Conservation (phyloP, 1,140 invertebrate species). For the Eupristina koningsbergeri region DNA sequence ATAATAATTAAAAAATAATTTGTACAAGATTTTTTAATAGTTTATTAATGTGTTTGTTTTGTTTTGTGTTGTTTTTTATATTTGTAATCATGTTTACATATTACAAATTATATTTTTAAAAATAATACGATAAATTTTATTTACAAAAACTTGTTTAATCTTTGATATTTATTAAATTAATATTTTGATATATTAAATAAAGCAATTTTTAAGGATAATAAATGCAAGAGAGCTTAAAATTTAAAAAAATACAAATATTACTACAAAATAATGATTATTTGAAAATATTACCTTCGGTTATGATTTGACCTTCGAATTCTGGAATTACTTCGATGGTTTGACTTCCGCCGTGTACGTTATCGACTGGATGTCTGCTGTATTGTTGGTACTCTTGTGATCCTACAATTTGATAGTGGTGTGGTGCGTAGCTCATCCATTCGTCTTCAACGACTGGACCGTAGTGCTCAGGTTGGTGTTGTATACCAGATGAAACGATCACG, state of each 20-base stretch:
- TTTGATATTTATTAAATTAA: too few relatives aligned
- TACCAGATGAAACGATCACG: constrained; percentile 75
- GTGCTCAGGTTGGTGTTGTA: constrained; percentile 54
- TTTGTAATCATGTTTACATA: too few relatives aligned
- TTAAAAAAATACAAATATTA: background rate
- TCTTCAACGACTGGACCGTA: constrained; percentile 63
- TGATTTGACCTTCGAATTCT: constrained; percentile 51
- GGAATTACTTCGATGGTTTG: constrained; percentile 64
- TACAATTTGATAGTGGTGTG: constrained; percentile 63
- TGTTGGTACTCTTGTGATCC: constrained; percentile 63
- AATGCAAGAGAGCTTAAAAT: too few relatives aligned
- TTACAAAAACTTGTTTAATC: too few relatives aligned
- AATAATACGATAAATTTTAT: too few relatives aligned
- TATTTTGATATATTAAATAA: too few relatives aligned
- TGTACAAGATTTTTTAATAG: too few relatives aligned
- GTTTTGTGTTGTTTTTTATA: too few relatives aligned
- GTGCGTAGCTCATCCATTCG: constrained; percentile 61
- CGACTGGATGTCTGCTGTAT: constrained; percentile 50
- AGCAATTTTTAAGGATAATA: too few relatives aligned
- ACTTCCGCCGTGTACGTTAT: constrained; percentile 49
- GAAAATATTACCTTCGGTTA: constrained; percentile 29
- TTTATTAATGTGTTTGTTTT: too few relatives aligned
- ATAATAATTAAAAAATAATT: too few relatives aligned
- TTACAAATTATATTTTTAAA: too few relatives aligned
- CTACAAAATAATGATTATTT: background rate